These are phyloP conservation scores for Lamellibrachia columna DNA, from an alignment of 2,888 invertebrate genomes.

Conservation along the genomic window DNA sequence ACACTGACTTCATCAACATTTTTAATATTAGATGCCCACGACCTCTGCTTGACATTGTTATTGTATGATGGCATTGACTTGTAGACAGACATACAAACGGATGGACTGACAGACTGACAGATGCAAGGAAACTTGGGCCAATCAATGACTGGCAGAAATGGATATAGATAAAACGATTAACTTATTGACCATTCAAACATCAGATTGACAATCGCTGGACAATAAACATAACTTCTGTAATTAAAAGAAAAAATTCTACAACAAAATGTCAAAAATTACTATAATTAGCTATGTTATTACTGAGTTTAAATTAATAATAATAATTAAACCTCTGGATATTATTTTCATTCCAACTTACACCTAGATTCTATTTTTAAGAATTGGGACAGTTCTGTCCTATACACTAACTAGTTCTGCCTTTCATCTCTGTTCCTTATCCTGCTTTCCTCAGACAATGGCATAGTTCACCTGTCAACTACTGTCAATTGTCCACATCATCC, in stretches of 20 bases:
- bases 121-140: neutral
- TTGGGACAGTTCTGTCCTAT: neutral
- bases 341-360: neutral
- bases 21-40: neutral
- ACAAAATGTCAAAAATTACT: neutral
- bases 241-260: neutral
- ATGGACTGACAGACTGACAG: neutral
- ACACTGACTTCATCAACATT: neutral
- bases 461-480: neutral
- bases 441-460: neutral
- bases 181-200: too few relatives aligned
- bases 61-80: neutral
- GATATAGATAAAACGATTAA: neutral
- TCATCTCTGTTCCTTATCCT: neutral
- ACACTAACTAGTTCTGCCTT: neutral
- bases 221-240: too few relatives aligned
- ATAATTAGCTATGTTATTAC: neutral
- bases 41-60: neutral
- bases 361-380: neutral
- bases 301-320: neutral
- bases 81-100: neutral
- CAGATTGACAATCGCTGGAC: neutral
- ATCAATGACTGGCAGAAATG: neutral
- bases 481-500: neutral
- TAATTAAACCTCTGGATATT: neutral